phyloP scores from a whole-genome alignment of 2,888 invertebrate genomes.

The Nemurella pictetii region DNA sequence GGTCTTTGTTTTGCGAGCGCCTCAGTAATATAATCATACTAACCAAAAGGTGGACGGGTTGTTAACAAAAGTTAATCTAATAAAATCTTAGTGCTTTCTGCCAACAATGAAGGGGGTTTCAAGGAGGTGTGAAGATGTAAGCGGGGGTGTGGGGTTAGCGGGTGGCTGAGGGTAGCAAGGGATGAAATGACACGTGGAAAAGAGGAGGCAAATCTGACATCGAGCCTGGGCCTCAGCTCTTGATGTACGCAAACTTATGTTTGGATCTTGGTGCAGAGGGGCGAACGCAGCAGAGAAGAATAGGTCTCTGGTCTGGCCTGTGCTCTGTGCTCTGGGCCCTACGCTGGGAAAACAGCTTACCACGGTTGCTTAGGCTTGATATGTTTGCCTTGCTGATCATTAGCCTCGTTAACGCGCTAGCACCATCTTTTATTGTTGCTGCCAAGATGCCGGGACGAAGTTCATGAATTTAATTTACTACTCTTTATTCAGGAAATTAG shows the following conservation, averaged over 20 bases:
- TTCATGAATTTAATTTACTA: not conserved
- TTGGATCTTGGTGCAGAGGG: not conserved
- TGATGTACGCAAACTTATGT: not conserved
- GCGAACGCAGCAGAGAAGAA: not conserved
- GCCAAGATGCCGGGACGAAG: not conserved
- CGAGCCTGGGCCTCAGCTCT: not conserved
- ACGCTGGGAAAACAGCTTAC: not conserved
- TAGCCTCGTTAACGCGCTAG: not conserved
- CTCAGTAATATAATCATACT: constrained; percentile 27
- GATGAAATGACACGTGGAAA: constrained; percentile 39
- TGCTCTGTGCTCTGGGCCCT: too few species aligned
- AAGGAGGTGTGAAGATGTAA: constrained; percentile 7
- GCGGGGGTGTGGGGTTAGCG: constrained; percentile 14
- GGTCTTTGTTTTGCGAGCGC: constrained; percentile 17
- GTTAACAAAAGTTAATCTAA: constrained; percentile 36
- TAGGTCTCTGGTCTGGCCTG: too few species aligned
- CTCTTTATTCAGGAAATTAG: not conserved
- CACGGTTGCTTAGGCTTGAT: not conserved
- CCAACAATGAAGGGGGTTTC: constrained; percentile 23
- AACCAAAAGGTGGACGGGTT: constrained; percentile 30
- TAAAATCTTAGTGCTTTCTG: constrained; percentile 34
- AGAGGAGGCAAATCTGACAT: constrained; percentile 34
- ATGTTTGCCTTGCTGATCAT: not conserved
- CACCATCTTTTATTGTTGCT: not conserved
- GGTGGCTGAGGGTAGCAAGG: constrained; percentile 23